Base-by-base conservation (phyloP, 2,888 invertebrate genomes). In the Drosophila anomalata region DNA sequence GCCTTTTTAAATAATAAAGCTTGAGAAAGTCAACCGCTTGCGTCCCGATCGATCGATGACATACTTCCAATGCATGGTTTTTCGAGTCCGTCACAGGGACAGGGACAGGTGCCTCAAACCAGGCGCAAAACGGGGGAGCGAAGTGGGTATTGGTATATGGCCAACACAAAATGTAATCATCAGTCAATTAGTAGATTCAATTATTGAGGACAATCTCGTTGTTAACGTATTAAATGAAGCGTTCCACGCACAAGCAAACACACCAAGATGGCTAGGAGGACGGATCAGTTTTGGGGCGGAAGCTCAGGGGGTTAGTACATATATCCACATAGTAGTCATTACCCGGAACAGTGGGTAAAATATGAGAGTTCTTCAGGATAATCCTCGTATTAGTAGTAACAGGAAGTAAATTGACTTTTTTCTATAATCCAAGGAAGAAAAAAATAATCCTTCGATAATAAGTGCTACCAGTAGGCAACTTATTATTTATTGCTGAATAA, bases 141-240 rank as follows among this genome's bases (percentile, higher is more conserved):
- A 36, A 22, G 33, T 17, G 41, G 8, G 42, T 69, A 47, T 69
- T 80, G 65, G 65, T 84, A 58, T 81, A 63, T 76, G 78, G 69
- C 83, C 82, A 82, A 83, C 86, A 84, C 82, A 84, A 85, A 70
- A 87, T 82, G 80, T 78, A 88, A 89, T 89, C 85, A 82, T 79
- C 82, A 87, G 89, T 86, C 87, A 89, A 89, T 89, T 89, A 89
- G 87, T 86, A 87, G 88, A 87, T 89, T 89, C 89, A 89, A 89
- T 89, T 89, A 89, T 87, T 86, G 82, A 80, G 80, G 77, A 85
- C 89, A 86, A 85, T 82, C 79, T 75, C 78, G 85, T 79, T 86
- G 82, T 85, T 87, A 87, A 85, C 84, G 84, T 84, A 85, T 85
- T 81, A 88, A 81, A 85, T 85, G 86, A 89, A 89, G 88, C 80